phyloP scores from a whole-genome alignment of 2,797 vertebrate genomes.

The Xenentodon cancila region DNA sequence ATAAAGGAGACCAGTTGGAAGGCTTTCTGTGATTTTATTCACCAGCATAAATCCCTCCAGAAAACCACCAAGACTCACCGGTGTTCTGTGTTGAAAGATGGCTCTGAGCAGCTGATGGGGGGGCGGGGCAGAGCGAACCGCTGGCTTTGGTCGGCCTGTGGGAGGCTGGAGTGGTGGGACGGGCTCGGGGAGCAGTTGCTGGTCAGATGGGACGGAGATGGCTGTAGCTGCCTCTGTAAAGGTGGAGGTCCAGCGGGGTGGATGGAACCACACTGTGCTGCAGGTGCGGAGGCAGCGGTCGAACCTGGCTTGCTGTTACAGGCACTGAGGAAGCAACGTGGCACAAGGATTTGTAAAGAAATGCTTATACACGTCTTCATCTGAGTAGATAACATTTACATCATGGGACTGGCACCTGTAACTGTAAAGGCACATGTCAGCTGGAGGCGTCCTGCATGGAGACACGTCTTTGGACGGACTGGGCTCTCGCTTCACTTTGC shows the following conservation, averaged over 20 bases:
- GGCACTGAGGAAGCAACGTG: slow-evolving; percentile 81
- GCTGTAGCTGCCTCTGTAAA: slow-evolving; percentile 68
- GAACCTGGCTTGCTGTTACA: slow-evolving; percentile 89
- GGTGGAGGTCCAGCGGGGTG: slow-evolving; percentile 75
- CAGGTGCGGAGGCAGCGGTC: slow-evolving; percentile 82
- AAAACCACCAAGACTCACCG: slow-evolving; percentile 73
- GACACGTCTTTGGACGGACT: slow-evolving; percentile 87
- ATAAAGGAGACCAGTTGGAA: background rate
- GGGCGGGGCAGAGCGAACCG: slow-evolving; percentile 86
- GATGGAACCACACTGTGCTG: slow-evolving; percentile 76
- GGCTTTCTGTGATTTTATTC: background rate
- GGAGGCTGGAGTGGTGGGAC: slow-evolving; percentile 42
- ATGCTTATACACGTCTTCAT: background rate
- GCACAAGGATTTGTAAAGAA: background rate
- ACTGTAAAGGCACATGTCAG: slow-evolving; percentile 95
- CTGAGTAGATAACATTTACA: background rate
- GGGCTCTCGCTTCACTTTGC: slow-evolving; percentile 92
- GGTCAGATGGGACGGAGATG: slow-evolving; percentile 51
- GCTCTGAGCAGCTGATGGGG: slow-evolving; percentile 78
- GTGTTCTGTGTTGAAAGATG: slow-evolving; percentile 87
- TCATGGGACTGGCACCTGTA: slow-evolving; percentile 82
- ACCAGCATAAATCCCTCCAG: accelerated
- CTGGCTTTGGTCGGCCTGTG: slow-evolving; percentile 59
- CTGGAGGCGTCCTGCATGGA: slow-evolving; percentile 86
- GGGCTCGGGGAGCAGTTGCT: slow-evolving; percentile 46